Percentiles rank a stretch among this genome's conserved stretches.
These are phyloP conservation scores for Holothuria glaberrima DNA, from an alignment of 35 echinoderm and acorn worm genomes.

Conservation along the genomic window DNA sequence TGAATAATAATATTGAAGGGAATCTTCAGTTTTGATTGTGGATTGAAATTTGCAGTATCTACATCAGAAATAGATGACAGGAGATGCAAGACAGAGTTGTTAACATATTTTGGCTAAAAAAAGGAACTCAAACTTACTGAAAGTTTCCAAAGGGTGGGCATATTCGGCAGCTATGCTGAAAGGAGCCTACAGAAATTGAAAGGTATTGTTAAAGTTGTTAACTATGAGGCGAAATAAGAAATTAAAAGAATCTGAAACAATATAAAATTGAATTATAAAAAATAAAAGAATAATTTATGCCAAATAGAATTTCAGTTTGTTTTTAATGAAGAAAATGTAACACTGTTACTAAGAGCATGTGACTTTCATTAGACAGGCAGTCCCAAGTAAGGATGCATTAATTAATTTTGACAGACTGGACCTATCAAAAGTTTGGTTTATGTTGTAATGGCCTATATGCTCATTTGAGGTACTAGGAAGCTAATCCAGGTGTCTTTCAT, in stretches of 20 bases:
- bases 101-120: no score
- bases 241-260: background rate
- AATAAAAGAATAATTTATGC: no score
- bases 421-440: no score
- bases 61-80: background rate
- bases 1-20: no score
- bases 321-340: no score
- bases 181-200: constrained; percentile 72
- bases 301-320: no score
- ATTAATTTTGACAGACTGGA: no score
- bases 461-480: no score
- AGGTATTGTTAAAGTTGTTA: background rate
- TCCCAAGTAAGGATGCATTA: no score
- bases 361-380: background rate
- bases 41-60: background rate
- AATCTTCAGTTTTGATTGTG: constrained; percentile 1
- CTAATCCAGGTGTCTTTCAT: no score
- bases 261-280: background rate
- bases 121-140: constrained; percentile 69
- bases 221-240: background rate
- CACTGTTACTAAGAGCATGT: background rate
- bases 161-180: constrained; percentile 94
- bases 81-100: no score
- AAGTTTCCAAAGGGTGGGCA: constrained; percentile 94
- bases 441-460: no score